These are phyloP conservation scores for Coenonympha glycerion DNA, from an alignment of 2,888 invertebrate species.

Conservation along the genomic window DNA sequence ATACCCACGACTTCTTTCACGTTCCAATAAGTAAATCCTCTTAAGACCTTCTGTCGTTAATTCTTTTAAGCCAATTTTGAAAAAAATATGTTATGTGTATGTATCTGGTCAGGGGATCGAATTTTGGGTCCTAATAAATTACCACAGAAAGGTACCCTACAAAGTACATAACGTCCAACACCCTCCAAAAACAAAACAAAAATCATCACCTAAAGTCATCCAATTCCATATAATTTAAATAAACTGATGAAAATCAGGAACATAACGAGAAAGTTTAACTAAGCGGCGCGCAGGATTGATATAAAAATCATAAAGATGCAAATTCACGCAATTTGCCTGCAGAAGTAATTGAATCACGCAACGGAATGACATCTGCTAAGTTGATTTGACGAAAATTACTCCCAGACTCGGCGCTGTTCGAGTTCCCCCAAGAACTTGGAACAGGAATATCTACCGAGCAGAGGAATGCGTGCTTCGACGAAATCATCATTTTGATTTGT, in stretches of 20 bases:
- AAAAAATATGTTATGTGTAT: too few species aligned
- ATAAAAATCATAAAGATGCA: slow-evolving; percentile 59
- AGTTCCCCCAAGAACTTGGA: slow-evolving; percentile 34
- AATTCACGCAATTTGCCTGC: slow-evolving; percentile 63
- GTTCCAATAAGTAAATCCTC: too few species aligned
- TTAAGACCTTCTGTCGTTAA: too few species aligned
- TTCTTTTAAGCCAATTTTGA: too few species aligned
- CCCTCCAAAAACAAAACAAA: slow-evolving; percentile 7
- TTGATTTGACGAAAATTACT: slow-evolving; percentile 62
- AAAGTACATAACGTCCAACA: background rate
- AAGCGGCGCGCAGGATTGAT: slow-evolving; percentile 34
- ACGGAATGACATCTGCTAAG: slow-evolving; percentile 54
- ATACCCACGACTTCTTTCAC: too few species aligned
- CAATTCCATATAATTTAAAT: slow-evolving; percentile 27
- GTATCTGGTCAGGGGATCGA: too few species aligned
- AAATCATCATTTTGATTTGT: too few species aligned
- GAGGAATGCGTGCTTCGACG: too few species aligned
- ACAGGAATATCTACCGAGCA: background rate
- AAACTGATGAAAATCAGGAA: slow-evolving; percentile 29
- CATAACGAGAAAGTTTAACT: slow-evolving; percentile 46
- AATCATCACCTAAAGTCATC: background rate
- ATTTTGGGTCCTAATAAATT: background rate
- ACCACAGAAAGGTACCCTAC: background rate
- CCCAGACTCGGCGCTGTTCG: slow-evolving; percentile 36
- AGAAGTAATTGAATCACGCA: slow-evolving; percentile 66